Evolutionary conservation across 2,888 invertebrate genomes (phyloP).

Genomic region (Ferrisia virgata): DNA sequence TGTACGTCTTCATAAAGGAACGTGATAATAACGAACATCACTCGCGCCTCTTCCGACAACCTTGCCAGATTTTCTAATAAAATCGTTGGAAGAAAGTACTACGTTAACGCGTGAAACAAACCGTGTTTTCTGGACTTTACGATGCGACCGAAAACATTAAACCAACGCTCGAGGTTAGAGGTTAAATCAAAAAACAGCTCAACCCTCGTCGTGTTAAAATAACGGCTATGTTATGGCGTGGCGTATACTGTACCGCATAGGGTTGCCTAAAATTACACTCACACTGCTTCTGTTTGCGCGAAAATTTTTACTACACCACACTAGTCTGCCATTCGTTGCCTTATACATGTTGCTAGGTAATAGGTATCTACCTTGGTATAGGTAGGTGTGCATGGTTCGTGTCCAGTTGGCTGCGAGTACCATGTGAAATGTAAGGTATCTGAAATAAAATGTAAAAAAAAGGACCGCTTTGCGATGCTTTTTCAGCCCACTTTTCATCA

Average conservation of each 20-base stretch:
- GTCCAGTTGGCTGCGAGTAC: too few relatives aligned
- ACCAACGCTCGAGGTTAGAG: conserved; percentile 27
- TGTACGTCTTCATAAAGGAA: conserved; percentile 31
- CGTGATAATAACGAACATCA: conserved; percentile 29
- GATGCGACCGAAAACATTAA: conserved; percentile 29
- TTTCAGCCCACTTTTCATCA: too few relatives aligned
- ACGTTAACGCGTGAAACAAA: conserved; percentile 22
- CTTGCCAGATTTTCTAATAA: conserved; percentile 32
- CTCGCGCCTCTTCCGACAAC: conserved; percentile 15
- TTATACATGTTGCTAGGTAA: too few relatives aligned
- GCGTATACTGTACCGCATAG: background rate
- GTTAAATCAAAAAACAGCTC: conserved; percentile 27
- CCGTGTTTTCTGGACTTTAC: conserved; percentile 28
- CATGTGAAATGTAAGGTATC: too few relatives aligned
- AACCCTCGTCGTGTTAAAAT: conserved; percentile 10
- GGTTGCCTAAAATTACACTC: conserved; percentile 20
- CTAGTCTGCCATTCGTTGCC: too few relatives aligned
- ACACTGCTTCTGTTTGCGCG: too few relatives aligned
- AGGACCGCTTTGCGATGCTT: too few relatives aligned
- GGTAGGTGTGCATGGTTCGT: too few relatives aligned
- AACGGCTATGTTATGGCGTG: background rate
- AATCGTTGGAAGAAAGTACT: conserved; percentile 19
- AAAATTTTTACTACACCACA: background rate
- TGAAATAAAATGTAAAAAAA: too few relatives aligned
- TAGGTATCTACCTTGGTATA: too few relatives aligned